Base-by-base conservation (phyloP, 1,140 invertebrate genomes). In the Euura saliciscinereae region DNA sequence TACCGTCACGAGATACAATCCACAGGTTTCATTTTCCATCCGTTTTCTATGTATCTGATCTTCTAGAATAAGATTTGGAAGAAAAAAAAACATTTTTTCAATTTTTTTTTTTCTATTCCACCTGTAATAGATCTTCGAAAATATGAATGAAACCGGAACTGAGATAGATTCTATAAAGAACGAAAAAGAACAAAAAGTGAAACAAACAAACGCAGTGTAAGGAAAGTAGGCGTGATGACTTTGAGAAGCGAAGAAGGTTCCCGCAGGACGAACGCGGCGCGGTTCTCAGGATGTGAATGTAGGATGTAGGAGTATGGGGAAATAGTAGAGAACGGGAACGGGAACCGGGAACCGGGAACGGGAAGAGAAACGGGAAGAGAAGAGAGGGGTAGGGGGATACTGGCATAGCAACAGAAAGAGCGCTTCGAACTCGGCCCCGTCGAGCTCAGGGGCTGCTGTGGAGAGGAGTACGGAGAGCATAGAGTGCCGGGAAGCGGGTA, bases 381-480 rank as follows among this genome's bases (percentile, higher is more conserved):
- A 70, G 66, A 68, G 46, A 68, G 64, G 69, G 68, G 70, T 71
- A 78, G 79, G 71, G 79, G 77, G 81, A 74, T 79, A 78, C 83
- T 83, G 80, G 85, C 85, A 87, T 86, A 86, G 85, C 85, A 86
- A 86, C 85, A 86, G 85, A 84, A 85, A 84, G 83, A 79, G 83
- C 79, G 79, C 80, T 83, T 79, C 78, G 77, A 80, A 84, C 80
- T 83, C 66, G 74, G 43, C 43, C 65, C 72, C 66, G 59, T 10
- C 75, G 66, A 72, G 67, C 45, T 46, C 74, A 75, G 72, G 68
- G 71, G 75, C 71, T 75, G 74, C 79, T 78, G 75, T 71, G 74
- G 68, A 65, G 28, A 74, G 75, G 75, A 76, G 76, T n/a, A 43
- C 43, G 67, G 69, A 46, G n/a, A 45, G 70, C 43, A 45, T 45